Base-by-base conservation (phyloP, 2,113 vertebrate species). In the Ramphastos sulfuratus region DNA sequence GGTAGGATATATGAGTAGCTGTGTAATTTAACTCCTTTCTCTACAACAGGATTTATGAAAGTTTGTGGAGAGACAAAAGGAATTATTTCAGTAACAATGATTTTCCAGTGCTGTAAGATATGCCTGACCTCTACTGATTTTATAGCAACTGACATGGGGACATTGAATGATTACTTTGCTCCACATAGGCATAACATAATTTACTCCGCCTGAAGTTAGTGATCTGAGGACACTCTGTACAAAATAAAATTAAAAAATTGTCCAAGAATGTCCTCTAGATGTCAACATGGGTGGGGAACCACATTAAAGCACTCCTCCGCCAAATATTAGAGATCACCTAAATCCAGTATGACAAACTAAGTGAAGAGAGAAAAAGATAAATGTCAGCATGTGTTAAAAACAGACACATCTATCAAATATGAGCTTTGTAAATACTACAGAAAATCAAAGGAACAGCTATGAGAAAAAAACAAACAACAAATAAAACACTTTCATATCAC, bases 41-140 rank as follows among this genome's bases (percentile, higher is more conserved):
- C 61, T 82, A 82, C 89, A 94, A 73, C 12, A 70, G 90, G 82
- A 96, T 82, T 91, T 82, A 92, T 44, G 1, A 79, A 91, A 82
- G 54, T 81, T 82, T 96, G 39, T 82, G n/a, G 12, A 92, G 13
- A 94, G 10, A 94, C 85, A 92, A 93, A 95, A 78, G 23, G 50
- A 95, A 94, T 87, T 91, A 78, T 79, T 93, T 78, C 71, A 69
- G 66, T 59, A 85, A 87, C 31, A 89, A 87, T 52, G 52, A 82
- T 60, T 67, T 96, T 79, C 56, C 74, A 84, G 67, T 54, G 44
- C 79, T 94, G 82, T 60, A 79, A 64, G 89, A 69, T 93, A 79
- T 39, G 13, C 79, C 73, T 82, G 73, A 94, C 85, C 30, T 87
- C 75, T 92, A n/a, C 74, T 84, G 82, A 87, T 89, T 86, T 82